These are phyloP conservation scores for Crenuchus spilurus DNA, from an alignment of 2,797 vertebrate species.

Conservation along the genomic window DNA sequence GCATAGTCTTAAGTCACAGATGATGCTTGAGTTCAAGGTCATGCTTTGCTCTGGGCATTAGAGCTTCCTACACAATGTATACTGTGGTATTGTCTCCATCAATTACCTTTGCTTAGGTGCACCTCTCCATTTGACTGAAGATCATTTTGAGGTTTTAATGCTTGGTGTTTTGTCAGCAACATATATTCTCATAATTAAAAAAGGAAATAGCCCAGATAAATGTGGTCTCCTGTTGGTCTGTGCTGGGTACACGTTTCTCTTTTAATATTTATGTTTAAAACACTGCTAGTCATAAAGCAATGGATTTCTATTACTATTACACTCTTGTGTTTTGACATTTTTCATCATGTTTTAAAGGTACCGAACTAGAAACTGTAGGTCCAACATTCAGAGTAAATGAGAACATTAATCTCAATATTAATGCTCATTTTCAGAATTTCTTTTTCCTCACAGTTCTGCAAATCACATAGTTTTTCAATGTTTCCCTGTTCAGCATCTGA, in stretches of 20 bases:
- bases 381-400: background rate
- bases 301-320: too few species aligned
- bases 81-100: background rate
- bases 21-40: background rate
- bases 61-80: too few species aligned
- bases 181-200: too few species aligned
- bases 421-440: background rate
- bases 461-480: slow-evolving; percentile 1
- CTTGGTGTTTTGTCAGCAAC: too few species aligned
- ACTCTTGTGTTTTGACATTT: background rate
- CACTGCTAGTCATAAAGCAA: too few species aligned
- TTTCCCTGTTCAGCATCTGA: background rate
- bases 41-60: background rate
- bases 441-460: background rate
- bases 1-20: background rate
- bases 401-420: slow-evolving; percentile 13
- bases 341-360: background rate
- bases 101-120: slow-evolving; percentile 3
- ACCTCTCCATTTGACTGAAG: too few species aligned
- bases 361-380: background rate
- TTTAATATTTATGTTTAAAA: too few species aligned
- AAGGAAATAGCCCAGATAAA: too few species aligned
- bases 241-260: too few species aligned
- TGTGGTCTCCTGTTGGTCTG: too few species aligned
- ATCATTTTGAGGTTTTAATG: too few species aligned